Base-by-base conservation (phyloP, 2,888 invertebrate genomes). In the Aspidiotus rigidus region DNA sequence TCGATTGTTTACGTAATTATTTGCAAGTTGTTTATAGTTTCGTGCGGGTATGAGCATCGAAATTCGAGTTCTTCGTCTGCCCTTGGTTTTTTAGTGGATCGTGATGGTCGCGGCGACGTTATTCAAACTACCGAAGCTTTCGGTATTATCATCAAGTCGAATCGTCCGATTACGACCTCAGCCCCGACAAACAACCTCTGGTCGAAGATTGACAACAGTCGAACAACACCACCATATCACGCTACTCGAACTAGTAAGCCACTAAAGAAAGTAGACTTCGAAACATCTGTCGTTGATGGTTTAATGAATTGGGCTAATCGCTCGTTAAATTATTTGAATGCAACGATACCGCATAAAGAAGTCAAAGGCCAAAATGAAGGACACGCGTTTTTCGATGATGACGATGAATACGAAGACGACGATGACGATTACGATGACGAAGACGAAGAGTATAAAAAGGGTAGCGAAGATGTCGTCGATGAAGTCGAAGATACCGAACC, bases 321-420 rank as follows among this genome's bases (percentile, higher is more conserved):
- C 6, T 44, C 67, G 17, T 28, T 42, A 17, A 60, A 28, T n/a
- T 59, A 57, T 9, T 42, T 17, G 39, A 59, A 67, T 13, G 57
- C 59, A 2, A 17, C 69, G 13, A 5, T 28, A 28, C 8, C 61
- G 28, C 39, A 42, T 28, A 59, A 67, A 15, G 69, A 64, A 7
- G 60, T 54, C 7, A 64, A 69, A n/a, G 67, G 66, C 7, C 10
- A 9, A 9, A 56, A 67, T 53, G 71, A 69, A 7, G 61, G 63
- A 15, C 55, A 71, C 55, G 70, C 63, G 8, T 67, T 70, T 49
- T 56, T 69, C 16, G 53, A 72, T 64, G 64, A 72, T 60, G 72
- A 73, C 11, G 72, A 72, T 39, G 72, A 73, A 55, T 79, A 78
- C 72, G 77, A 74, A 16, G 72, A 76, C 11, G 75, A 76, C 28